Evolutionary conservation across 2,888 invertebrate genomes (phyloP).

Genomic region (Palloptera scutellata): DNA sequence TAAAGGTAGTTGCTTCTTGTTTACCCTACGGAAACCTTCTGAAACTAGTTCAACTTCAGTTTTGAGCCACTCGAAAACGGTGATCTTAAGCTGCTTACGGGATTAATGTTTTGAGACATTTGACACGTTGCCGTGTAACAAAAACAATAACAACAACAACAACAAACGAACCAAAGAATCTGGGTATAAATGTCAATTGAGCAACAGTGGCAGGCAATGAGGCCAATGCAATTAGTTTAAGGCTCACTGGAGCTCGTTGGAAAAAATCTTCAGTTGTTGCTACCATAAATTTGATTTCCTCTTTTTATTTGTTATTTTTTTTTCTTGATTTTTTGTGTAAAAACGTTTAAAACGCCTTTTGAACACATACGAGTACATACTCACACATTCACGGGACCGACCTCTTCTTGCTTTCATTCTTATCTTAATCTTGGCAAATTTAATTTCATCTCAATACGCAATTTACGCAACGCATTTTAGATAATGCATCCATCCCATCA

Average conservation of each 20-base stretch:
- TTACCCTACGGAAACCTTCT: not conserved
- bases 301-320: not conserved
- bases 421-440: slow-evolving; percentile 58
- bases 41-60: slow-evolving; percentile 7
- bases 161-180: too few relatives aligned
- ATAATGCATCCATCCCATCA: slow-evolving; percentile 37
- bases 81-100: slow-evolving; percentile 59
- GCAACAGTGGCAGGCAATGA: too few relatives aligned
- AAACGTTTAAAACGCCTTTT: slow-evolving; percentile 15
- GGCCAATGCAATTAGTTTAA: too few relatives aligned
- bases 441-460: slow-evolving; percentile 57
- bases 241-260: not conserved
- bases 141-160: not conserved
- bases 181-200: too few relatives aligned
- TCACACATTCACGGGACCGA: slow-evolving; percentile 26
- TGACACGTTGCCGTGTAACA: slow-evolving; percentile 45
- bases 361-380: too few relatives aligned
- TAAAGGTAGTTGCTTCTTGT: not conserved
- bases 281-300: slow-evolving; percentile 1
- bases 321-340: not conserved
- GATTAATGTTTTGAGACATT: slow-evolving; percentile 60
- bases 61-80: not conserved
- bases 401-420: slow-evolving; percentile 47
- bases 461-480: slow-evolving; percentile 58
- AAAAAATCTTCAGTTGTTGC: not conserved